Percentiles rank a stretch among this genome's conserved stretches.
Conservation (phyloP, 2,113 vertebrate genomes). For the Phycodurus eques region DNA sequence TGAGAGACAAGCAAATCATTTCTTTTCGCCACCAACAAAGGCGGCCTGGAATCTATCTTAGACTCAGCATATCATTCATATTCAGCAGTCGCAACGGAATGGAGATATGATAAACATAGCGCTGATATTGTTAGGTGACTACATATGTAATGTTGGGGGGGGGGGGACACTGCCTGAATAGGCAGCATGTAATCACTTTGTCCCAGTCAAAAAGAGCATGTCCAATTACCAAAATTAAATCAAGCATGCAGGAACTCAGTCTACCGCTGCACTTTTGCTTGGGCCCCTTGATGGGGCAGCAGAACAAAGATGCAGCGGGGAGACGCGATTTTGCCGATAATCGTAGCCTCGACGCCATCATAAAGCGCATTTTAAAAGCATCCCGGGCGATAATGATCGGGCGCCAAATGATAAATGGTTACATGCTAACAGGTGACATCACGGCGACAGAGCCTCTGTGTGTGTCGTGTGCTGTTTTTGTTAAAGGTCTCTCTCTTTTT, state of each 20-base stretch:
- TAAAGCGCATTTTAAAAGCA: constrained; percentile 39
- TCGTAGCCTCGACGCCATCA: constrained; percentile 22
- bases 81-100: constrained; percentile 17
- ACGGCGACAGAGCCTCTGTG: constrained; percentile 8
- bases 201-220: constrained; percentile 69
- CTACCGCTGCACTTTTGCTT: constrained; percentile 57
- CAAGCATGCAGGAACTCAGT: constrained; percentile 59
- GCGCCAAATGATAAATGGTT: constrained; percentile 11
- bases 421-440: constrained; percentile 20
- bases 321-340: constrained; percentile 45
- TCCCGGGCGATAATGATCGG: constrained; percentile 30
- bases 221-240: constrained; percentile 71
- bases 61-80: constrained; percentile 22
- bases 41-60: constrained; percentile 26
- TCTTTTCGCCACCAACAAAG: constrained; percentile 49
- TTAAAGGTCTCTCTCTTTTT: constrained; percentile 8
- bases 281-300: constrained; percentile 49
- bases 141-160: constrained; percentile 26
- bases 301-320: constrained; percentile 52
- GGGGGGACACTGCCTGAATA: constrained; percentile 51
- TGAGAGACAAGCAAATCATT: constrained; percentile 41
- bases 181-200: constrained; percentile 71
- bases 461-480: constrained; percentile 29
- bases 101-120: constrained; percentile 3
- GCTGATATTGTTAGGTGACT: constrained; percentile 11